A percentile compares a stretch with the other conserved stretches of the same genome.
Conservation (phyloP, 2,888 invertebrate species). For the Acronicta leporina region DNA sequence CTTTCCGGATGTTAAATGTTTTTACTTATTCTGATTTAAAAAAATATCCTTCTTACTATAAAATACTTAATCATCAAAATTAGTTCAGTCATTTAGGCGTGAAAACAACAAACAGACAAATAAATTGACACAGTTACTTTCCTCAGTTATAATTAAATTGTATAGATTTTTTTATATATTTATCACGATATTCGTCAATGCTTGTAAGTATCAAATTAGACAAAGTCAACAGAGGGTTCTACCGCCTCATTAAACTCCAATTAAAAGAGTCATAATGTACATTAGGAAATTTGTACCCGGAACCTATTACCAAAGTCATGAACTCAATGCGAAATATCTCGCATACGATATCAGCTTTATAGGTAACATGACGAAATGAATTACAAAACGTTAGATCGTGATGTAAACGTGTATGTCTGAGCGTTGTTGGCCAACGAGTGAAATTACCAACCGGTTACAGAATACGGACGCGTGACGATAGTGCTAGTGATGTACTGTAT, state of each 20-base stretch:
- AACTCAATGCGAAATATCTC: slow-evolving; percentile 22
- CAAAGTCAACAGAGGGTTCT: too few relatives aligned
- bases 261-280: too few relatives aligned
- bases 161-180: too few relatives aligned
- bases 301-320: slow-evolving; percentile 24
- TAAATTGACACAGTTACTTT: too few relatives aligned
- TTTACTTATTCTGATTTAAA: not conserved
- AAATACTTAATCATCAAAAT: too few relatives aligned
- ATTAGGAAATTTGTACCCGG: not conserved
- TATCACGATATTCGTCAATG: too few relatives aligned
- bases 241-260: too few relatives aligned
- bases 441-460: slow-evolving; percentile 34
- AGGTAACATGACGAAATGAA: slow-evolving; percentile 28
- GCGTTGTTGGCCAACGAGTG: slow-evolving; percentile 25
- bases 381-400: slow-evolving; percentile 42
- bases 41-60: too few relatives aligned
- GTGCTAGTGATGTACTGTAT: slow-evolving; percentile 28
- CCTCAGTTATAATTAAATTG: too few relatives aligned
- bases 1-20: not conserved
- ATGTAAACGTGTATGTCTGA: slow-evolving; percentile 39
- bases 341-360: slow-evolving; percentile 5
- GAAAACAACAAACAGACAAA: too few relatives aligned
- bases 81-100: too few relatives aligned
- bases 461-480: slow-evolving; percentile 49
- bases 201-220: too few relatives aligned